Percentiles rank a stretch among this genome's conserved stretches.
Evolutionary conservation across 2,113 vertebrate genomes (phyloP).

Genomic region (Microtus richardsoni): DNA sequence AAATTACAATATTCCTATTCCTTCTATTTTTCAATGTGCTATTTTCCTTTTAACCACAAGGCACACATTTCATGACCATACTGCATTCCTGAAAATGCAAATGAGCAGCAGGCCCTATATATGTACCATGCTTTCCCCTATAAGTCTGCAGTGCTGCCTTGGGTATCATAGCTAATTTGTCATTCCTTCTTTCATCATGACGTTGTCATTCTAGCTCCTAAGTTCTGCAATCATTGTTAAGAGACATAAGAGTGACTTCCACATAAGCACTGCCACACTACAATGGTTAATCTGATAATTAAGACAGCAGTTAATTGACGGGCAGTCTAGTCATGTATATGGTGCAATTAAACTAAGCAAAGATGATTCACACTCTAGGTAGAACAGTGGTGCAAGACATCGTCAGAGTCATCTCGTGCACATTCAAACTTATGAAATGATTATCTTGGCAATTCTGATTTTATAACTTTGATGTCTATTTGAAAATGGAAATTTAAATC

Average conservation of each 20-base stretch:
- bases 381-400: neutral
- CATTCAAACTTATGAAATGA: neutral
- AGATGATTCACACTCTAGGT: neutral
- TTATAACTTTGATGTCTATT: neutral
- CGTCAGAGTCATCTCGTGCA: neutral
- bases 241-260: neutral
- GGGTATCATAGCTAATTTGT: neutral
- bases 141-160: rapidly evolving
- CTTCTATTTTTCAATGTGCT: neutral
- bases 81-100: neutral
- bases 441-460: neutral
- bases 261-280: rapidly evolving
- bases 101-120: neutral
- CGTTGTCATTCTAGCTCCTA: neutral
- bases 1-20: neutral
- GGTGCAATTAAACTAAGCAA: neutral
- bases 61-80: neutral
- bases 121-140: neutral
- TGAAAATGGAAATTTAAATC: neutral
- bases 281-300: neutral
- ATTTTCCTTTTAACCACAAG: neutral
- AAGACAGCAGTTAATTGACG: neutral
- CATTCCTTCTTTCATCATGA: neutral
- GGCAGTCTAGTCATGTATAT: neutral
- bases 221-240: neutral